phyloP scores from a whole-genome alignment of 2,888 invertebrate species.

The Agriopis aurantiaria region DNA sequence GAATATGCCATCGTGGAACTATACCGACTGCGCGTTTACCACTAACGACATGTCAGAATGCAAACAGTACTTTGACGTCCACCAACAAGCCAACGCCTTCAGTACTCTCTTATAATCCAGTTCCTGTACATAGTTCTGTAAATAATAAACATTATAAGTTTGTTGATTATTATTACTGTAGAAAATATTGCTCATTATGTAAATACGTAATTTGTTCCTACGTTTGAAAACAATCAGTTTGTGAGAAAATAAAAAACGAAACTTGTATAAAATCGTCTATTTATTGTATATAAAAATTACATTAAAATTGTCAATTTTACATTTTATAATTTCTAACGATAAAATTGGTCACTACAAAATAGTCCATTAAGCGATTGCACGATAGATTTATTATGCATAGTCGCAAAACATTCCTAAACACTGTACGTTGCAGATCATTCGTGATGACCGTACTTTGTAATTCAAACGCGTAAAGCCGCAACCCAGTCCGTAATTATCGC shows the following conservation, averaged over 20 bases:
- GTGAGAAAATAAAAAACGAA: conserved; percentile 65
- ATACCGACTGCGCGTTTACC: conserved; percentile 73
- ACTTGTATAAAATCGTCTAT: conserved; percentile 85
- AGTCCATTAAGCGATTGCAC: conserved; percentile 83
- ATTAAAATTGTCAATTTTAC: conserved; percentile 86
- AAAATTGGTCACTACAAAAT: conserved; percentile 87
- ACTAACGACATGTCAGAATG: conserved; percentile 66
- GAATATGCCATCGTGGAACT: conserved; percentile 73
- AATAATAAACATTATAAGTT: conserved; percentile 52
- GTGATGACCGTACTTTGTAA: conserved; percentile 52
- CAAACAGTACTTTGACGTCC: conserved; percentile 74
- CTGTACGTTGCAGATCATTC: conserved; percentile 45
- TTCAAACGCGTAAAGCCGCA: conserved; percentile 53
- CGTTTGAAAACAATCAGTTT: conserved; percentile 57
- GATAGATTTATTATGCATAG: conserved; percentile 76
- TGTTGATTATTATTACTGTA: conserved; percentile 53
- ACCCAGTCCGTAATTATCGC: conserved; percentile 50
- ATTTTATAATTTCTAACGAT: conserved; percentile 76
- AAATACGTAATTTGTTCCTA: conserved; percentile 62
- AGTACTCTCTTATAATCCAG: conserved; percentile 72
- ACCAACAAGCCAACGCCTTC: conserved; percentile 72
- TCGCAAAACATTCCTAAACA: conserved; percentile 70
- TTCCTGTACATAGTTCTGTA: conserved; percentile 61
- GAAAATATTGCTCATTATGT: conserved; percentile 48
- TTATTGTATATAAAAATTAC: conserved; percentile 87